Evolutionary conservation across 2,888 invertebrate species (phyloP).

Genomic region (Hirtodrosophila duncani): DNA sequence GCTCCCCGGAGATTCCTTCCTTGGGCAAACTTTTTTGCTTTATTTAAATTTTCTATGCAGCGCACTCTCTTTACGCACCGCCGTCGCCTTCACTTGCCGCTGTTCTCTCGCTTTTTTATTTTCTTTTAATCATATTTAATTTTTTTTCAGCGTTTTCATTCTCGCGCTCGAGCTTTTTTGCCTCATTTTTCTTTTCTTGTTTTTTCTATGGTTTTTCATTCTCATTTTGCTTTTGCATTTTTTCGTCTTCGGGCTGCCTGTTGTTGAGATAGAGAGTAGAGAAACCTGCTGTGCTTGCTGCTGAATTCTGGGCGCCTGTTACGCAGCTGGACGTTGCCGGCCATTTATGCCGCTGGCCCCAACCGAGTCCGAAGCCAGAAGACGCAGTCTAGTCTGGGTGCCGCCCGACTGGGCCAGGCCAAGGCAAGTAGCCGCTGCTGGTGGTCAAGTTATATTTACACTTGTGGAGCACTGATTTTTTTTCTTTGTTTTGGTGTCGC

Average conservation of each 20-base stretch:
- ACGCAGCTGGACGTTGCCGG: slow-evolving; percentile 62
- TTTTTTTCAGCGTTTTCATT: slow-evolving; percentile 59
- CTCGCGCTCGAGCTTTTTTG: slow-evolving; percentile 43
- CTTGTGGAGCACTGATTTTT: slow-evolving; percentile 69
- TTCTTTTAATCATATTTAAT: slow-evolving; percentile 70
- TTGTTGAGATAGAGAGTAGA: slow-evolving; percentile 12
- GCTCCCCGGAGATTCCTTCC: slow-evolving; percentile 45
- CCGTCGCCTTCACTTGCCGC: slow-evolving; percentile 7
- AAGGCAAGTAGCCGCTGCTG: slow-evolving; percentile 23
- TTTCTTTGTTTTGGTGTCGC: slow-evolving; percentile 13
- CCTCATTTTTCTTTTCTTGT: slow-evolving; percentile 17
- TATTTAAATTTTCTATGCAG: slow-evolving; percentile 48
- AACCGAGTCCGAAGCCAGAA: neutral
- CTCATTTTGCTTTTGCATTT: slow-evolving; percentile 29
- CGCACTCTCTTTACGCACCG: slow-evolving; percentile 29
- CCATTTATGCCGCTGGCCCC: slow-evolving; percentile 38
- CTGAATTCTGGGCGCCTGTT: slow-evolving; percentile 63
- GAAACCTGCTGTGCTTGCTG: too few species aligned
- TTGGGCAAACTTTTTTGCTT: slow-evolving; percentile 49
- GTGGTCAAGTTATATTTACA: slow-evolving; percentile 68
- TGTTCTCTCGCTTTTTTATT: slow-evolving; percentile 43
- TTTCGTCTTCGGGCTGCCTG: too few species aligned
- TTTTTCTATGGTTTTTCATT: slow-evolving; percentile 22
- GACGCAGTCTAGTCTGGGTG: neutral
- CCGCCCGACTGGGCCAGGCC: neutral